Base-by-base conservation (phyloP, 2,888 invertebrate genomes). In the Caenorhabditis sp. region DNA sequence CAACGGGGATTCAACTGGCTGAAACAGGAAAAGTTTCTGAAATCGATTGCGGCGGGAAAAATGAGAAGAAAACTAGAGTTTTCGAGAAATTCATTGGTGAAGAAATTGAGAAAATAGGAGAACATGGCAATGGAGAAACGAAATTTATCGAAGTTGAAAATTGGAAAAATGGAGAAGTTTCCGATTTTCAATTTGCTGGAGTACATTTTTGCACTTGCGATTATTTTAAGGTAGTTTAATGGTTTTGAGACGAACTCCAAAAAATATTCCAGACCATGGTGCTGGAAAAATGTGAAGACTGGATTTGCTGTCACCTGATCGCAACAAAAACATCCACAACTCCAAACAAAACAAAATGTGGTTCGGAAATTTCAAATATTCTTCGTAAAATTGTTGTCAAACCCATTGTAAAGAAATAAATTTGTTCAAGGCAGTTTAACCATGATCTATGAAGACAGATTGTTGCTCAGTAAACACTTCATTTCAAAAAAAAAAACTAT, bases 131-230 rank as follows among this genome's bases (percentile, higher is more conserved):
- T 23, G 4, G 23, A 2, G 23, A 21, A 12, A 4, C 51, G 23
- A 51, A 10, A 8, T 51, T 51, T 8, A 19, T 51, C 17, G 24
- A 55, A 55, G 62, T 70, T 8, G 64, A 65, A 19, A 60, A 62
- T 53, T 23, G 54, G 5, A 61, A 26, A 49, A 54, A 49, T 26
- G 65, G 62, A n/a, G 62, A 61, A 24, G 57, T 51, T 3, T 53
- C 65, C 0, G 58, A 66, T 53, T 66, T 70, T 51, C 36, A 65
- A 37, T 70, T 62, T 37, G 65, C 70, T 1, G 26, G 26, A 19
- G 26, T 70, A 14, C 70, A 70, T 49, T 70, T 24, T 21, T 70
- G 66, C 27, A 37, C 70, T 6, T 70, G 70, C 31, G 58, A 36
- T 26, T 66, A 54, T 26, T 69, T 69, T 36, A 55, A 55, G 27